Conservation (phyloP, 2,113 vertebrate species). For the Dicrurus megarhynchus region DNA sequence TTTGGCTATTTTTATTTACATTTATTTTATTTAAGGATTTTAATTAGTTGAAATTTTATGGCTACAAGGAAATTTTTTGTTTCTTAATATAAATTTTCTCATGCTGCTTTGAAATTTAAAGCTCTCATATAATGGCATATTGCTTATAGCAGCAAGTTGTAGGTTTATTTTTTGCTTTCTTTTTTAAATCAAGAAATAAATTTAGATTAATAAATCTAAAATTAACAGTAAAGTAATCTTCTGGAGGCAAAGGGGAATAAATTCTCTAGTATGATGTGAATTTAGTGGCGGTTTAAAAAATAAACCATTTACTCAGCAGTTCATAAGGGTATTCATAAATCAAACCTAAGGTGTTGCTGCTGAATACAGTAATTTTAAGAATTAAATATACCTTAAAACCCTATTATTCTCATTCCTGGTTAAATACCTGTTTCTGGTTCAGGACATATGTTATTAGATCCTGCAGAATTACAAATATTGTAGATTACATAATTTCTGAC, state of each 20-base stretch:
- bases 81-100: neutral
- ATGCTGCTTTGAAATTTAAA: neutral
- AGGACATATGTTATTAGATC: neutral
- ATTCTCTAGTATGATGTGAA: neutral
- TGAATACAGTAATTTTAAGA: neutral
- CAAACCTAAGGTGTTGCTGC: neutral
- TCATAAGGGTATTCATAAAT: neutral
- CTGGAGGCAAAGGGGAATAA: neutral
- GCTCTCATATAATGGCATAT: neutral
- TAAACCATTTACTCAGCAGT: neutral
- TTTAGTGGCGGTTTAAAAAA: neutral
- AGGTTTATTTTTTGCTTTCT: rapidly evolving
- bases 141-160: neutral
- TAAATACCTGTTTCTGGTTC: neutral
- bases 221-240: neutral
- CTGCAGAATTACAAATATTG: neutral
- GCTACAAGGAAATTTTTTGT: neutral
- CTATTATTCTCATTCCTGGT: neutral
- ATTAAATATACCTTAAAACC: neutral
- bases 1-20: neutral
- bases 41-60: neutral
- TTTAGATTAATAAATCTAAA: neutral
- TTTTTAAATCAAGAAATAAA: neutral
- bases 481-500: neutral
- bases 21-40: neutral